Evolutionary conservation across 1,140 invertebrate genomes (phyloP), one percentile per base, ranked within the genome.

Genomic region (Battus philenor): DNA sequence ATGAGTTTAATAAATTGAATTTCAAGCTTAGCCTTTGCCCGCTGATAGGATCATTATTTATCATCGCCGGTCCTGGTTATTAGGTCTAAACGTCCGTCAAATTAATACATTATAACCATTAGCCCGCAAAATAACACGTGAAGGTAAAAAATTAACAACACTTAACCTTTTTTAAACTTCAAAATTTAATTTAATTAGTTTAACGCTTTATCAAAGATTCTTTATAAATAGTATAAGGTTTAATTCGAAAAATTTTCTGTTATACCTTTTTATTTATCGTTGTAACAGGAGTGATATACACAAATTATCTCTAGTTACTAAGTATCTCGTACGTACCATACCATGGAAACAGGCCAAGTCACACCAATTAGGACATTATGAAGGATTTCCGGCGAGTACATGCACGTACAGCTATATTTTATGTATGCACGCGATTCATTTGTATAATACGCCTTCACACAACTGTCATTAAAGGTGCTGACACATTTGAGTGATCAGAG

Each of bases 1-100:
- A 20, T 48, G 52, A 56, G 54, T 33, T 59, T 59, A 41, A 50
- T 48, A 61, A 61, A 65, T 66, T 65, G 54, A 65, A 53, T 58
- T 26, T 39, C 26, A 39, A 39, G 36, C 24, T 26, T 26, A 59
- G 39, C 54, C 24, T 24, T 13, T 33, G 24, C 7, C 45, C 50
- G 34, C 31, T n/a, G 20, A 50, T 27, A 46, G 15, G 29, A 30
- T 53, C 26, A 51, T 50, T 39, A 47, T 41, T 55, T 53, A 55
- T 50, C 53, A 59, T 62, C 44, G 45, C 11, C 43, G 44, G 52
- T 44, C 26, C 10, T 9, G 6, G 41, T 26, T 10, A 30, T 38
- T 27, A 50, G 55, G 51, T 22, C 45, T 52, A 56, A 52, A 52
- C 57, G 51, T 46, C 41, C 58, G 47, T 59, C 57, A 62, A 61